A percentile compares a stretch with the other conserved stretches of the same genome.
Conservation (phyloP, 2,888 invertebrate species). For the Ethmia dodecea region DNA sequence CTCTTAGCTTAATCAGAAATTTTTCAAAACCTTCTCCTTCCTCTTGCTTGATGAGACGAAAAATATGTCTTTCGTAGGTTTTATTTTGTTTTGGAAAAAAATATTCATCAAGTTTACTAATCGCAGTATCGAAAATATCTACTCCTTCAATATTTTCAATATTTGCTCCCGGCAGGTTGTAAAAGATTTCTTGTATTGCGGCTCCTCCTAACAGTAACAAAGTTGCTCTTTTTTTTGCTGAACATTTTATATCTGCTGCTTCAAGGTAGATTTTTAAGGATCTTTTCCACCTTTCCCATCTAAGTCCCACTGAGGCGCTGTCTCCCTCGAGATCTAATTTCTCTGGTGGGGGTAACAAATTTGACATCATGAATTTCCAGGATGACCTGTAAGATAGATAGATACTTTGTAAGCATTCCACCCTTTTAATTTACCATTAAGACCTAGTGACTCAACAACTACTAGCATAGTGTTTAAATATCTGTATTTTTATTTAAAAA, state of each 20-base stretch:
- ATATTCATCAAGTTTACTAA: constrained; percentile 13
- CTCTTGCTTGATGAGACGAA: constrained; percentile 7
- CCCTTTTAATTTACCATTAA: too few relatives aligned
- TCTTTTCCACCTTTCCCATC: constrained; percentile 17
- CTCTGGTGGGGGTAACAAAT: neutral
- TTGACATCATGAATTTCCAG: too few relatives aligned
- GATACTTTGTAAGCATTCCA: too few relatives aligned
- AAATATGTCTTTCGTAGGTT: constrained; percentile 13
- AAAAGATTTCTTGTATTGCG: constrained; percentile 11
- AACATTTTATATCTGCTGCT: constrained; percentile 8
- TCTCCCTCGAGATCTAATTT: constrained; percentile 1
- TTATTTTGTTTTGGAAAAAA: constrained; percentile 17
- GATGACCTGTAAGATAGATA: too few relatives aligned
- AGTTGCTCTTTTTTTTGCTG: constrained; percentile 4
- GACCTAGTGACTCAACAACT: too few relatives aligned
- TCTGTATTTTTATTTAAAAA: too few relatives aligned
- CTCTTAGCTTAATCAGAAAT: constrained; percentile 11
- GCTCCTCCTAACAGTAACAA: constrained; percentile 8
- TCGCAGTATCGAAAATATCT: constrained; percentile 13
- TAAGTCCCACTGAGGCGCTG: neutral
- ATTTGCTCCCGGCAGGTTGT: constrained; percentile 12
- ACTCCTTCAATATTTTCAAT: neutral
- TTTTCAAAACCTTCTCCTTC: constrained; percentile 16
- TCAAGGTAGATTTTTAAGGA: constrained; percentile 9
- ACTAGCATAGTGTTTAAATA: too few relatives aligned